These are phyloP conservation scores for Cheiracanthium punctorium DNA, from an alignment of 2,888 invertebrate species.

Conservation along the genomic window DNA sequence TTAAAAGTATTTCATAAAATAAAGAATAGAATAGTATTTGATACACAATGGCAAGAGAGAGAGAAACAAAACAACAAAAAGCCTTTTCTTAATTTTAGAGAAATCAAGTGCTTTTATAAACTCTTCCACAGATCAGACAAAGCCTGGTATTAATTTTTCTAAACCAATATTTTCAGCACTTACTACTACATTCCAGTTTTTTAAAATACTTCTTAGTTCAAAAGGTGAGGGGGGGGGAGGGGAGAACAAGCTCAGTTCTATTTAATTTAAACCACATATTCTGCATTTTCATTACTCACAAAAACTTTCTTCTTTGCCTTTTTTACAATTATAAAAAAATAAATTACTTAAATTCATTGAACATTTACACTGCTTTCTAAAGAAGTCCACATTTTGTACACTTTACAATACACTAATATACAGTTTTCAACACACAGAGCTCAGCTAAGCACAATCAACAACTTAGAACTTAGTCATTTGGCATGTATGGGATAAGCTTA, in stretches of 20 bases:
- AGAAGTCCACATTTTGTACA: slow-evolving; percentile 18
- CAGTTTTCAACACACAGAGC: slow-evolving; percentile 32
- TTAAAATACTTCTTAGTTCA: too few species aligned
- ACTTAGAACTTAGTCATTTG: slow-evolving; percentile 18
- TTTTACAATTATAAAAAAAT: background rate
- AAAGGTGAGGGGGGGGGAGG: too few species aligned
- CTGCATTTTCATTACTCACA: background rate
- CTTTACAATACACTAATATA: slow-evolving; percentile 20
- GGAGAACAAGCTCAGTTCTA: slow-evolving; percentile 13
- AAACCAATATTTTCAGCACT: too few species aligned
- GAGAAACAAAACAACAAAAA: too few species aligned
- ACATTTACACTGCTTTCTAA: slow-evolving; percentile 19
- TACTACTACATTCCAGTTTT: too few species aligned
- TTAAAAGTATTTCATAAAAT: too few species aligned
- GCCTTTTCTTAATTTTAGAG: too few species aligned
- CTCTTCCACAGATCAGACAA: too few species aligned
- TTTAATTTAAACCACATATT: background rate
- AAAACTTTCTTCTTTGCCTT: background rate
- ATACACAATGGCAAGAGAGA: too few species aligned
- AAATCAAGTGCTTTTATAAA: too few species aligned
- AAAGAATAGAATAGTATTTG: too few species aligned
- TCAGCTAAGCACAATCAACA: slow-evolving; percentile 13
- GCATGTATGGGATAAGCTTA: background rate
- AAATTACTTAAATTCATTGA: background rate
- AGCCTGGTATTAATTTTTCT: too few species aligned